Evolutionary conservation across 2,888 invertebrate species (phyloP).

Genomic region (Eupithecia subumbrata): DNA sequence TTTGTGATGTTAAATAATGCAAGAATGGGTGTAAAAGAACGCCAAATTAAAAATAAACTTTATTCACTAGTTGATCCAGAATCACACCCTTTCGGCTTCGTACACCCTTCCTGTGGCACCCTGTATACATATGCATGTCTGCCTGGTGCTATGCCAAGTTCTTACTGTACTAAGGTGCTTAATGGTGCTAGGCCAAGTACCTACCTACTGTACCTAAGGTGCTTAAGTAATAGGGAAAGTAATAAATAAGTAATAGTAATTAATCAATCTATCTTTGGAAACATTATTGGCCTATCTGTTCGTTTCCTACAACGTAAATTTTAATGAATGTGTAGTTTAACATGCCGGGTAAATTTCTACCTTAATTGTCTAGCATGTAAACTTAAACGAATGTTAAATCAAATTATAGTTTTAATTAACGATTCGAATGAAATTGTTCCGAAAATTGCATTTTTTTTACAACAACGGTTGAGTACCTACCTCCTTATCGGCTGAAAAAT

Average conservation of each 20-base stretch:
- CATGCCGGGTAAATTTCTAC: background rate
- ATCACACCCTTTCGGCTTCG: too few relatives aligned
- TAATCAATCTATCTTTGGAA: background rate
- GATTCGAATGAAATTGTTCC: background rate
- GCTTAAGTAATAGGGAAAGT: background rate
- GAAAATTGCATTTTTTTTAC: background rate
- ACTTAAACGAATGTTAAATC: background rate
- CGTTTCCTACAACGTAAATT: background rate
- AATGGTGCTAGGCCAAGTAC: background rate
- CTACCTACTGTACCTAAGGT: background rate
- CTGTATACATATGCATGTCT: too few relatives aligned
- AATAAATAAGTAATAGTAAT: background rate
- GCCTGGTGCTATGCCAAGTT: too few relatives aligned
- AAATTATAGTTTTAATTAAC: background rate
- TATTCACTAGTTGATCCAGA: too few relatives aligned
- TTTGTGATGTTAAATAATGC: too few relatives aligned
- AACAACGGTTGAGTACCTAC: background rate
- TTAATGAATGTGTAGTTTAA: background rate
- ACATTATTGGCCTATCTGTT: background rate
- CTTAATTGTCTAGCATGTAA: background rate
- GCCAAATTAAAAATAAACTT: too few relatives aligned
- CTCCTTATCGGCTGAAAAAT: background rate
- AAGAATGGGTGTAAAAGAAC: too few relatives aligned
- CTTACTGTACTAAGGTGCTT: too few relatives aligned
- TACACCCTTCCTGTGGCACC: too few relatives aligned